Base-by-base conservation (phyloP, 2,888 invertebrate species). In the Heliconius erato region DNA sequence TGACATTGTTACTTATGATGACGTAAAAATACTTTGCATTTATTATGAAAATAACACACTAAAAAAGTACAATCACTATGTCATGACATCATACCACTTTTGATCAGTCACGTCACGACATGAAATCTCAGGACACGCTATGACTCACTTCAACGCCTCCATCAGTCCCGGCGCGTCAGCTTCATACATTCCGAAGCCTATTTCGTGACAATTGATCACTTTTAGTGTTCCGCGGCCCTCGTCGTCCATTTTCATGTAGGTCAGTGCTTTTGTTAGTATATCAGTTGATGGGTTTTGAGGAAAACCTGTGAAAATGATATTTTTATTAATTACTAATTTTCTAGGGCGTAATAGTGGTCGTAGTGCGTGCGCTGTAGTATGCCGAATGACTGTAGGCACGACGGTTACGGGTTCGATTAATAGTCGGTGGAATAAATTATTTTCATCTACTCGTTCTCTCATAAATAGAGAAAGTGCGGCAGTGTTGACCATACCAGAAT, bases 131-230 rank as follows among this genome's bases (percentile, higher is more conserved):
- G 5, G 32, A 32, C 54, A 28, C 28, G 19, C 12, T 12, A 11
- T 35, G 28, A 35, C 11, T 76, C 32, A 76, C 12, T 72, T 74
- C 86, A 93, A 88, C 0, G 91, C 91, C 0, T 79, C 84, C 1
- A 94, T 54, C 0, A 94, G 88, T 0, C 83, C 90, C 0, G 93
- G 93, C 1, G 91, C 93, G 1, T 90, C 87, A 0, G 89, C 89
- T 0, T n/a, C 0, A 83, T 91, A 93, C 40, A 88, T 14, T 0
- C 91, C 92, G 0, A 67, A 63, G 0, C 86, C 88, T 0, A 84
- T 80, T 11, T 82, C 84, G 19, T 69, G 79, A 40, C 89, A 90
- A 12, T 84, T 80, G 0, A 79, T 72, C 7, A 90, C 88, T 0
- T 4, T 68, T 0, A 92, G 84, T 0, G n/a, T 12, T 0, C 93